Base-by-base conservation (phyloP, 2,113 vertebrate species). In the Apeltes quadracus region DNA sequence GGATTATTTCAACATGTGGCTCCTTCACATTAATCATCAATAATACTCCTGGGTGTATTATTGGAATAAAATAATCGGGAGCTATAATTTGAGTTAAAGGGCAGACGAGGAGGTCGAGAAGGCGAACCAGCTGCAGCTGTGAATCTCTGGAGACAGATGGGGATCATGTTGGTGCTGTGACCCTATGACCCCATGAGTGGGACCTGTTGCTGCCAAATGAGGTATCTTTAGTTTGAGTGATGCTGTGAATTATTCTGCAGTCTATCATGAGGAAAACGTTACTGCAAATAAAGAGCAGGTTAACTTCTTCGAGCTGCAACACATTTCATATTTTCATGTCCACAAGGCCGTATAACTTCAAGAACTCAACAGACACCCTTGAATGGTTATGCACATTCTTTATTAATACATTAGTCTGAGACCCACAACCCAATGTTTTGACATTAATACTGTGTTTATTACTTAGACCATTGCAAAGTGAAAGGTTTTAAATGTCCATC, bases 361-460 rank as follows among this genome's bases (percentile, higher is more conserved):
- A 22, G 1, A 34, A 54, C 27, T 41, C 39, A 46, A 25, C 36
- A 61, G 46, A 71, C 27, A 22, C 32, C 11, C 71, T 39, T 50
- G 1, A 46, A 74, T 54, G 62, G 76, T 79, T 83, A 83, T 81
- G 76, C 61, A 85, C 80, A 82, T 85, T 86, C 79, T 90, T 87
- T 88, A 88, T 88, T 90, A 58, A 71, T 29, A 81, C 72, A 83
- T 57, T 53, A 12, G 36, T 56, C 57, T n/a, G 25, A 3, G 34
- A 36, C 14, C 58, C 29, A 38, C 56, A 81, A 32, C 39, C 57
- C 71, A 61, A 78, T 50, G 41, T 59, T 16, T 64, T 57, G 16
- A 70, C 63, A 62, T 53, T 55, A 36, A 72, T 56, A 46, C 36
- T 65, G 56, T 53, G 34, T 34, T 23, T 46, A 54, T 25, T 73